Evolutionary conservation across 2,888 invertebrate species (phyloP).

Genomic region (Drosophila bunnanda): DNA sequence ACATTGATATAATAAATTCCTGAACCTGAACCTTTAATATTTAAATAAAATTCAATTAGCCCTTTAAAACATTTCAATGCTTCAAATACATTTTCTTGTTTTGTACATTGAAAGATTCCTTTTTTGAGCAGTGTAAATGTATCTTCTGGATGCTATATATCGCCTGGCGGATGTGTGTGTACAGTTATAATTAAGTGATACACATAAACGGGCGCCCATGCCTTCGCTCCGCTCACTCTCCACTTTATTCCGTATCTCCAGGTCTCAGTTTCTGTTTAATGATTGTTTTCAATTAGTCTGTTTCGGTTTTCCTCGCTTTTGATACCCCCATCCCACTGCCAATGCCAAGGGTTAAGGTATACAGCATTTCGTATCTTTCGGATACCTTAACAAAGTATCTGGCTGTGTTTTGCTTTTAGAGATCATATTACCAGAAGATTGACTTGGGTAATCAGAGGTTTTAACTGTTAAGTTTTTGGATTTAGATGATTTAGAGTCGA

Average conservation of each 20-base stretch:
- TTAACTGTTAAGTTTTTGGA: neutral
- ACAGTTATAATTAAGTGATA: slow-evolving; percentile 79
- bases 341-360: slow-evolving; percentile 9
- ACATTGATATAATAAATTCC: too few relatives aligned
- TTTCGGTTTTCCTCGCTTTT: slow-evolving; percentile 35
- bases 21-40: too few relatives aligned
- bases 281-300: slow-evolving; percentile 76
- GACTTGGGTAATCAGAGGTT: neutral
- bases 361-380: neutral
- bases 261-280: slow-evolving; percentile 55
- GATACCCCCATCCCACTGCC: neutral
- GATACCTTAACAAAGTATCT: neutral
- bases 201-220: slow-evolving; percentile 57
- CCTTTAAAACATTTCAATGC: neutral
- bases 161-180: slow-evolving; percentile 55
- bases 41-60: neutral
- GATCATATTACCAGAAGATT: slow-evolving; percentile 13
- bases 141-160: slow-evolving; percentile 19
- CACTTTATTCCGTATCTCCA: slow-evolving; percentile 18
- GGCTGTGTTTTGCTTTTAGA: neutral
- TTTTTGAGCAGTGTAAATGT: neutral
- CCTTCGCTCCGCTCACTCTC: slow-evolving; percentile 8
- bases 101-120: too few relatives aligned
- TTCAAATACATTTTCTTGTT: too few relatives aligned
- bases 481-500: neutral